Evolutionary conservation across 2,888 invertebrate genomes (phyloP), one percentile per base, ranked within the genome.

Genomic region (Nymphalis c-album): DNA sequence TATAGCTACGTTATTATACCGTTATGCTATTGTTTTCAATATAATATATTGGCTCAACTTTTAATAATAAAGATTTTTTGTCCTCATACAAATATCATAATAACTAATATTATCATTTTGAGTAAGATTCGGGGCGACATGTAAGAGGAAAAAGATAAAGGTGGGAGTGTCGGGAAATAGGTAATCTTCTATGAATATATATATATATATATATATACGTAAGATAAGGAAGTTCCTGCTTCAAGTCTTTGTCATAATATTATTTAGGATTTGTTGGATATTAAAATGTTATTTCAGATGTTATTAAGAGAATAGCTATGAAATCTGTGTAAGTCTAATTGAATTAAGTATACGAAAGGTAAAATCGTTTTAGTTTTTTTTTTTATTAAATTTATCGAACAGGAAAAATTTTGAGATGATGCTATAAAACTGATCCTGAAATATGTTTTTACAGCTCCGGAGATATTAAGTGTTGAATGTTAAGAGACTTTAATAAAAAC

Each of bases 361-460:
- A 26, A 22, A 20, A 16, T 7, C n/a, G n/a, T n/a, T n/a, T n/a
- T n/a, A n/a, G 22, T 5, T 16, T 13, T 1, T 22, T 16, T 55
- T 60, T 63, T 67, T 57, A 67, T 67, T 69, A 59, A 64, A 67
- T 62, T 64, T 59, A 60, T 63, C 50, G 64, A 67, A 64, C 59
- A 59, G 64, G 63, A 68, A 59, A 66, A 63, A 64, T 70, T 64
- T n/a, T 48, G 46, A 64, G 48, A 57, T 55, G 26, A 20, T 68
- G 53, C 60, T 20, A 64, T 68, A 69, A 69, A 70, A 35, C 64
- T 61, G 66, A 40, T 50, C 53, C 40, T 61, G 64, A 66, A 68
- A 70, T 68, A 68, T 22, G n/a, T 68, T 64, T 71, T 67, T 70
- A 67, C 46, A 67, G 48, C 59, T 64, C 62, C 47, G 47, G 16